Evolutionary conservation across 2,888 invertebrate species (phyloP).

Genomic region (Callimorpha dominula): DNA sequence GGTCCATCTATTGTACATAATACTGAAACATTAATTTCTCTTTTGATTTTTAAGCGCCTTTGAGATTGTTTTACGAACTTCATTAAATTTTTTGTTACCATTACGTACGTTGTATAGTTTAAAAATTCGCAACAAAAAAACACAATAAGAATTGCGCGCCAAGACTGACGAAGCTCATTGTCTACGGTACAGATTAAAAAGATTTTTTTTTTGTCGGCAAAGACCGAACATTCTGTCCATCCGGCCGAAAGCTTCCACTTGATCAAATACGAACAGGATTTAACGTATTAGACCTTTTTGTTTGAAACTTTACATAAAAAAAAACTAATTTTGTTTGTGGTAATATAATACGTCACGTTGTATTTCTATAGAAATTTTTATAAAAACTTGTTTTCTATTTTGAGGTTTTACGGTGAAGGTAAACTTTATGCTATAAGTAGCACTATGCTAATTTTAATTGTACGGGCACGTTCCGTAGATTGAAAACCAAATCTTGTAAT

Average conservation of each 20-base stretch:
- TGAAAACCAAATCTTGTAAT: too few relatives aligned
- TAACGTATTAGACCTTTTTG: constrained; percentile 59
- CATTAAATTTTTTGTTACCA: not conserved
- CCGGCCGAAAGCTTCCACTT: constrained; percentile 67
- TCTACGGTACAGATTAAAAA: constrained; percentile 44
- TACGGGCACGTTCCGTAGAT: too few relatives aligned
- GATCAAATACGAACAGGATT: constrained; percentile 65
- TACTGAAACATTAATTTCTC: not conserved
- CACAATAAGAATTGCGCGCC: constrained; percentile 29
- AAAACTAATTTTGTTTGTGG: constrained; percentile 40
- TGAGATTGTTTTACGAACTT: not conserved
- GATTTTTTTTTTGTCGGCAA: constrained; percentile 45
- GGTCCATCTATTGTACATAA: not conserved
- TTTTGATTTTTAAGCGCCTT: not conserved
- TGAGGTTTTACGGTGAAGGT: constrained; percentile 2
- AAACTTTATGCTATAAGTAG: not conserved
- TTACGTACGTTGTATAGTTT: not conserved
- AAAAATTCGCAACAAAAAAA: constrained; percentile 7
- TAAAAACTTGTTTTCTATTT: constrained; percentile 8
- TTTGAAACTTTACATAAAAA: constrained; percentile 37
- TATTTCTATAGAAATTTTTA: constrained; percentile 17
- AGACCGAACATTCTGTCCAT: constrained; percentile 49
- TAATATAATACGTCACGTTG: constrained; percentile 39
- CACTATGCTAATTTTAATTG: too few relatives aligned
- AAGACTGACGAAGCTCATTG: constrained; percentile 38